phyloP scores from a whole-genome alignment of 1,140 invertebrate species.

The honey bee (Apis mellifera) region Amel_HAv3.1 CM009936.2:6702501-6703000 shows the following conservation, averaged over 20 bases:
- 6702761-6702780: slow-evolving; percentile 4
- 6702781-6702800: slow-evolving; percentile 14
- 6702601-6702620: neutral
- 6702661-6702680: slow-evolving; percentile 32
- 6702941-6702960: slow-evolving; percentile 6
- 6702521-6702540: no score
- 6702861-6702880: slow-evolving; percentile 15
- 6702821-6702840: neutral
- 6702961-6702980: neutral
- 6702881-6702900: slow-evolving; percentile 70
- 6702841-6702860: slow-evolving; percentile 6
- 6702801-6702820: neutral
- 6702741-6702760: slow-evolving; percentile 19
- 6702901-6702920: slow-evolving; percentile 72
- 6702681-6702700: slow-evolving; percentile 37
- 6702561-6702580: no score
- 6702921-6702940: slow-evolving; percentile 50
- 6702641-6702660: slow-evolving; percentile 14
- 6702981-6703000: no score
- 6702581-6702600: neutral
- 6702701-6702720: slow-evolving; percentile 2
- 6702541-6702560: no score
- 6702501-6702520: no score
- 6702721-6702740: slow-evolving; percentile 1
- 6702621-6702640: neutral